Evolutionary conservation across 2,113 vertebrate species (phyloP).

Genomic region (Peromyscus leucopus): DNA sequence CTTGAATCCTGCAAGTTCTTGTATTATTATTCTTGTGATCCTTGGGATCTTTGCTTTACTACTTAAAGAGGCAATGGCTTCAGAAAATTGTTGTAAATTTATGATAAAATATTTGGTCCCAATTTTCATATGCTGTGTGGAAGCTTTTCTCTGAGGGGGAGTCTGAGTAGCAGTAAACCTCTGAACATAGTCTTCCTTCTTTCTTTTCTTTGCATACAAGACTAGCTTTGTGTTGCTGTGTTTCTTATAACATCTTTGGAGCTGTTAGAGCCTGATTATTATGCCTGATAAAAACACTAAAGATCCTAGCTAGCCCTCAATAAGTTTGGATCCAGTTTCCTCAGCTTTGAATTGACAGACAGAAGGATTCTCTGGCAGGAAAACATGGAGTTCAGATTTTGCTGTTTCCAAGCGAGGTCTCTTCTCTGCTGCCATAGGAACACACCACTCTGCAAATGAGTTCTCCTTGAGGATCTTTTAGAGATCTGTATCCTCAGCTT

Average conservation of each 20-base stretch:
- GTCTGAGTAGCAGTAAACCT: not conserved
- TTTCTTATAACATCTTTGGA: not conserved
- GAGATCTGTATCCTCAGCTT: not conserved
- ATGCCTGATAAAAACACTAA: not conserved
- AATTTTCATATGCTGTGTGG: not conserved
- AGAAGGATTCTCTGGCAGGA: not conserved
- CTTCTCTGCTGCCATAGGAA: not conserved
- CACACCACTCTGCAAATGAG: not conserved
- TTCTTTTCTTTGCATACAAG: not conserved
- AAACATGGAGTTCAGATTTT: not conserved
- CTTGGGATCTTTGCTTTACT: not conserved
- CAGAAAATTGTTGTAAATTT: slow-evolving; percentile 31
- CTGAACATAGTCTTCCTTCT: slow-evolving; percentile 9
- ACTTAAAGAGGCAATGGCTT: slow-evolving; percentile 25
- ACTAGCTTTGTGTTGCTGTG: not conserved
- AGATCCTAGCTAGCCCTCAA: not conserved
- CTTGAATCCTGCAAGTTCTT: not conserved
- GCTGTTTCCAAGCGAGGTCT: not conserved
- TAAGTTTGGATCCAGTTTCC: not conserved
- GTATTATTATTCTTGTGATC: not conserved
- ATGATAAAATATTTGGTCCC: not conserved
- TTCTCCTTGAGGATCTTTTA: not conserved
- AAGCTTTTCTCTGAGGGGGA: not conserved
- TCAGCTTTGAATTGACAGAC: not conserved
- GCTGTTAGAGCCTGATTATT: not conserved